These are phyloP conservation scores for Carcharodon carcharias DNA, from an alignment of 2,797 vertebrate species.

Conservation along the genomic window DNA sequence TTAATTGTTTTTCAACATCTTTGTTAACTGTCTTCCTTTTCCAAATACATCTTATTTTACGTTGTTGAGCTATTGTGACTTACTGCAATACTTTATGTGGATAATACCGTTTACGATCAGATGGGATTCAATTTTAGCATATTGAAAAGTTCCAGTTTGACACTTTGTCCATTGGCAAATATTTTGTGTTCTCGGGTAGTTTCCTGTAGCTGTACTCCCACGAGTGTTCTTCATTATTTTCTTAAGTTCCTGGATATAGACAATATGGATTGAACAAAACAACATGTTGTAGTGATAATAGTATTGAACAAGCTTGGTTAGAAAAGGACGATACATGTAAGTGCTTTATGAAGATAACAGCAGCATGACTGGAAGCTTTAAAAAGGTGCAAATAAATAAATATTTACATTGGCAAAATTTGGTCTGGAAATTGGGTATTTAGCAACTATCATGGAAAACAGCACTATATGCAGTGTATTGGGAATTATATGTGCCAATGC, in stretches of 20 bases:
- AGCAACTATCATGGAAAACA: neutral
- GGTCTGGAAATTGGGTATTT: neutral
- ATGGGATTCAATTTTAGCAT: neutral
- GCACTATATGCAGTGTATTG: neutral
- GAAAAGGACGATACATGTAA: neutral
- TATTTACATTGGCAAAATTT: neutral
- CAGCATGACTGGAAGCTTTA: neutral
- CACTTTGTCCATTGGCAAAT: neutral
- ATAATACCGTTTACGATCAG: neutral
- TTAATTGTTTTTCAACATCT: conserved; percentile 60
- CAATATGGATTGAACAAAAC: neutral
- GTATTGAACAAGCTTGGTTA: neutral
- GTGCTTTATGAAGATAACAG: neutral
- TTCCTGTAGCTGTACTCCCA: neutral
- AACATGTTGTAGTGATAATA: neutral
- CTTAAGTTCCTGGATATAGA: neutral
- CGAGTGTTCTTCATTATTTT: too few relatives aligned
- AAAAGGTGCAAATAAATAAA: neutral
- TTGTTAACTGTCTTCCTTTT: conserved; percentile 63
- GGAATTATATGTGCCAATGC: neutral
- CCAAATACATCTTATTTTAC: conserved; percentile 44
- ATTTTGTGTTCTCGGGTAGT: neutral
- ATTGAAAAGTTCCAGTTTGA: neutral
- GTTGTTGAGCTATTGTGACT: neutral
- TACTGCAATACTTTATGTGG: neutral